Evolutionary conservation across 2,797 vertebrate species (phyloP).

Genomic region (Siniperca undulata): DNA sequence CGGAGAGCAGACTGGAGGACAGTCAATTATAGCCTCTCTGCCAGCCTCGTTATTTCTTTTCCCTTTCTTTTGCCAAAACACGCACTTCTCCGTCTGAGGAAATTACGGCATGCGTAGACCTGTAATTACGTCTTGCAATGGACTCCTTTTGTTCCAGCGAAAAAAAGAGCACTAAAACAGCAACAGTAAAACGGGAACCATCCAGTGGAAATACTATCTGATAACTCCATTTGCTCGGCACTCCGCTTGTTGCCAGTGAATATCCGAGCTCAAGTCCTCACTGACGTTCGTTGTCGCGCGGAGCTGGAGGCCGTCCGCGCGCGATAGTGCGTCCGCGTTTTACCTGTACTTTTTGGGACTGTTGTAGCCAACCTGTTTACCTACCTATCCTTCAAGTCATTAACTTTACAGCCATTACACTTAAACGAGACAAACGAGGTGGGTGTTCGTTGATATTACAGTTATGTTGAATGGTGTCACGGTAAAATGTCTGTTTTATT

Average conservation of each 20-base stretch:
- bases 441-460: constrained; percentile 56
- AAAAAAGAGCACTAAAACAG: constrained; percentile 45
- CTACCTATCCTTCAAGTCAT: constrained; percentile 15
- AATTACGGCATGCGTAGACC: constrained; percentile 58
- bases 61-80: not conserved
- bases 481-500: constrained; percentile 3
- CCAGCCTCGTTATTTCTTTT: constrained; percentile 21
- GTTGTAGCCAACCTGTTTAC: constrained; percentile 52
- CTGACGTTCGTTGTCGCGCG: constrained; percentile 59
- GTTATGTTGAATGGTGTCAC: constrained; percentile 12
- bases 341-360: constrained; percentile 62
- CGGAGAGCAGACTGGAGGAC: constrained; percentile 62
- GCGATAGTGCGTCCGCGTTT: constrained; percentile 32
- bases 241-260: constrained; percentile 60
- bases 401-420: constrained; percentile 76
- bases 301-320: constrained; percentile 64
- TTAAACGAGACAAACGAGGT: constrained; percentile 80
- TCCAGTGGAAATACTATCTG: constrained; percentile 89
- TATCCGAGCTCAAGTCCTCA: constrained; percentile 51
- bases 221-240: constrained; percentile 85
- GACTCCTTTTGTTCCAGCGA: constrained; percentile 70
- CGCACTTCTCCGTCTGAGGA: constrained; percentile 53
- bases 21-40: constrained; percentile 33
- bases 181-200: constrained; percentile 64
- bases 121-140: constrained; percentile 62